phyloP scores from a whole-genome alignment of 2,797 vertebrate genomes.

The Bucorvus abyssinicus region DNA sequence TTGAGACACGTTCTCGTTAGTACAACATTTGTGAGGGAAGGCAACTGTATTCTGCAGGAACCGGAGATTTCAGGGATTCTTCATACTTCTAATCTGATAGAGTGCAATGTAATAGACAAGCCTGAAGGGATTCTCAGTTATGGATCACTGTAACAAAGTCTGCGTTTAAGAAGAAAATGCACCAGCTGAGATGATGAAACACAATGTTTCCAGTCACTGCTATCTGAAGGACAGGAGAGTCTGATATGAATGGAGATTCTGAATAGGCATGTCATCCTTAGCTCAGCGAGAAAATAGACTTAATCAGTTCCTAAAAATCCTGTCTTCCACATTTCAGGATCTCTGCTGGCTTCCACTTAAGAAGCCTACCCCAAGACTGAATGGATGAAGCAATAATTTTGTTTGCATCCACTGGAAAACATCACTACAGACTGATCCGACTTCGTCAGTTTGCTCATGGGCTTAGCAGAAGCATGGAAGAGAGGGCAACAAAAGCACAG shows the following conservation, averaged over 20 bases:
- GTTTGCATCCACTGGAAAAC: neutral
- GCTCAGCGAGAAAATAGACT: slow-evolving; percentile 5
- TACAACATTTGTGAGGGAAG: neutral
- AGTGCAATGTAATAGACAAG: slow-evolving; percentile 52
- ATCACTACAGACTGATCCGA: neutral
- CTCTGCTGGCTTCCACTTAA: neutral
- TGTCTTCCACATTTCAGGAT: slow-evolving; percentile 13
- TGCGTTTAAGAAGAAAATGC: slow-evolving; percentile 49
- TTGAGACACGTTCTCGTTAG: neutral
- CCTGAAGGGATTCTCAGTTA: slow-evolving; percentile 61
- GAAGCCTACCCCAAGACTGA: neutral
- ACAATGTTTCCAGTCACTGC: slow-evolving; percentile 48
- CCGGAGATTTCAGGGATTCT: slow-evolving; percentile 41
- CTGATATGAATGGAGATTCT: slow-evolving; percentile 24
- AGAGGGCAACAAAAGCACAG: neutral
- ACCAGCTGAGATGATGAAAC: slow-evolving; percentile 44
- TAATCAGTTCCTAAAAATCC: slow-evolving; percentile 8
- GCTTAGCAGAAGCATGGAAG: neutral
- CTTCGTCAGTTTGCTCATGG: neutral
- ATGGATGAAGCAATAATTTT: neutral
- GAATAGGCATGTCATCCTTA: slow-evolving; percentile 25
- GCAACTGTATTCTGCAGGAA: slow-evolving; percentile 30
- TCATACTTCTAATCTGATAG: slow-evolving; percentile 53
- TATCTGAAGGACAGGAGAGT: slow-evolving; percentile 42
- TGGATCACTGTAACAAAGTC: slow-evolving; percentile 51